phyloP scores from a whole-genome alignment of 2,113 vertebrate species.

The Lota lota region DNA sequence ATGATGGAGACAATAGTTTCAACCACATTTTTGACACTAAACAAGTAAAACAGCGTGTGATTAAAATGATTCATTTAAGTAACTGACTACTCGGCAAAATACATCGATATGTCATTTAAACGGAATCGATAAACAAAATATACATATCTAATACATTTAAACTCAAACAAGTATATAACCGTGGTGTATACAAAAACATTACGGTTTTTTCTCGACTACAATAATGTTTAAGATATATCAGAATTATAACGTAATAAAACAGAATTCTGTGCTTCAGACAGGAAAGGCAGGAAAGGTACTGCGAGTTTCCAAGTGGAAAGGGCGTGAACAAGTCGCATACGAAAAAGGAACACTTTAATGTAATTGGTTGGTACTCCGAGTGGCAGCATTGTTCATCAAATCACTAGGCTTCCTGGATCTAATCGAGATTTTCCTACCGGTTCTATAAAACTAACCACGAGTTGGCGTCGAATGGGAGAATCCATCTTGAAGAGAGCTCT shows the following conservation, averaged over 20 bases:
- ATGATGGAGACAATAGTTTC: no score
- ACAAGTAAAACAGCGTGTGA: no score
- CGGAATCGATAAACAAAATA: no score
- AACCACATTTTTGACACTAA: no score
- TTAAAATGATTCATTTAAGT: no score
- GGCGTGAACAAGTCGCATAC: not conserved
- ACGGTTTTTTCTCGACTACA: no score
- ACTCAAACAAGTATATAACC: no score
- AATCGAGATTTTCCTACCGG: slow-evolving; percentile 54
- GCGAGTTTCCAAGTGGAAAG: not conserved
- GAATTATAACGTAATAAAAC: not conserved
- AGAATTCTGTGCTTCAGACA: no score
- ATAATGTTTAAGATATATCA: not conserved
- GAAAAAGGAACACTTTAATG: not conserved
- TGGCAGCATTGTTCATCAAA: slow-evolving; percentile 45
- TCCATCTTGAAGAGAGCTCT: slow-evolving; percentile 74
- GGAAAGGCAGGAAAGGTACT: slow-evolving; percentile 6
- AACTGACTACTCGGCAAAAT: no score
- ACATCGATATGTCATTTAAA: no score
- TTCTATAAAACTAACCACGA: slow-evolving; percentile 76
- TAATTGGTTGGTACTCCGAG: slow-evolving; percentile 47
- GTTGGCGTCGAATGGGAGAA: slow-evolving; percentile 74
- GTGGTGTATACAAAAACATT: no score
- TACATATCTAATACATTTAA: no score
- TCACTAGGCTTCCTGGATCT: slow-evolving; percentile 32